phyloP scores from a whole-genome alignment of 2,888 invertebrate species.

The Carabus problematicus region DNA sequence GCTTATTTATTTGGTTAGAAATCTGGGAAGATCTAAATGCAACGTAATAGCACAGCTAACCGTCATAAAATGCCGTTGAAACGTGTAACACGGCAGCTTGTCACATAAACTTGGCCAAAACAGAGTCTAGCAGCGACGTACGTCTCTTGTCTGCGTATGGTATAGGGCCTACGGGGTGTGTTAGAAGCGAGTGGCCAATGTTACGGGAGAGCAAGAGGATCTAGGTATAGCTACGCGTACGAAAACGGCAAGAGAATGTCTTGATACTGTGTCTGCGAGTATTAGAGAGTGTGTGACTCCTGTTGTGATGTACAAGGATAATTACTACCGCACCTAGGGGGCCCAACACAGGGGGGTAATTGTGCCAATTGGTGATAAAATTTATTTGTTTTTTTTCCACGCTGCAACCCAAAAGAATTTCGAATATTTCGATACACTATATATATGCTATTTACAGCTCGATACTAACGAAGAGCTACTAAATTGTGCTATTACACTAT shows the following conservation, averaged over 20 bases:
- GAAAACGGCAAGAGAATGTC: background rate
- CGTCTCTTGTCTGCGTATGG: slow-evolving; percentile 2
- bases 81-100: slow-evolving; percentile 60
- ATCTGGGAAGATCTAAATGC: slow-evolving; percentile 37
- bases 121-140: slow-evolving; percentile 47
- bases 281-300: slow-evolving; percentile 15
- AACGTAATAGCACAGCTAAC: slow-evolving; percentile 49
- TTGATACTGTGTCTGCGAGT: slow-evolving; percentile 14
- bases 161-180: background rate
- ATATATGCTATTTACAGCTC: too few species aligned
- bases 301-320: slow-evolving; percentile 31
- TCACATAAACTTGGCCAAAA: slow-evolving; percentile 59
- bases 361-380: slow-evolving; percentile 32
- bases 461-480: too few species aligned
- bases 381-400: slow-evolving; percentile 10
- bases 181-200: background rate
- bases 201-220: background rate
- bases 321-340: slow-evolving; percentile 37
- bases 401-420: background rate
- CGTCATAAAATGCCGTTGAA: slow-evolving; percentile 60
- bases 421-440: background rate
- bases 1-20: background rate
- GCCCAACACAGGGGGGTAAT: slow-evolving; percentile 30
- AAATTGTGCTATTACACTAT: too few species aligned
- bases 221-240: background rate